Evolutionary conservation across 2,888 invertebrate species (phyloP), one percentile per base, ranked within the genome.

Genomic region (Punctoribates punctum): DNA sequence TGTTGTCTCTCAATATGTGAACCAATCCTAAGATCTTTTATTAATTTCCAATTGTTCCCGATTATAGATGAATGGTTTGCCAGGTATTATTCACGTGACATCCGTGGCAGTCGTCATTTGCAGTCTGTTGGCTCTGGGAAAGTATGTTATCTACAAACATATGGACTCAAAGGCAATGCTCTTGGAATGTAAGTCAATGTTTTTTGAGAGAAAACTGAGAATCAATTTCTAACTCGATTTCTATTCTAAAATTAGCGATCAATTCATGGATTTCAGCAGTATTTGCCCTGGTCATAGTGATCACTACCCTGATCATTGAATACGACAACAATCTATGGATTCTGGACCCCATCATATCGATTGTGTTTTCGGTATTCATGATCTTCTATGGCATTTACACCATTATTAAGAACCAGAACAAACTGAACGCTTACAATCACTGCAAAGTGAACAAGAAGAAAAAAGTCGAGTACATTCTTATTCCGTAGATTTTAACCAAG

Each of bases 181-280:
- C 20, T 60, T 60, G 20, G 60, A 60, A 60, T 60, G 60, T 60
- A 60, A 60, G 60, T 60, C 23, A 60, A 11, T 3, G 6, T 60
- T 20, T 20, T 20, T 20, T 48, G n/a, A 48, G 11, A 46, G 15
- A 46, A 46, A 46, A 46, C 46, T 17, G 3, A 17, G 11, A 60
- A 60, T 60, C 20, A 60, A 48, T 48, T 48, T 17, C n/a, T 17
- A 48, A 48, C 8, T 11, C 15, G 46, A 46, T 46, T 11, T 46
- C 46, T 46, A 46, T 11, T 46, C 8, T 46, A 46, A 11, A 15
- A 8, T 46, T 60, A 60, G 60, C 60, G 5, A 60, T 60, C 2
- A 60, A 60, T 11, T 60, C 60, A 60, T 60, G 20, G 25, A 60
- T 60, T 23, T 60, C 60, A 5, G 17, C 60, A 4, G 23, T 60